Conservation (phyloP, 2,888 invertebrate species). For the Leptinotarsa peninsularis region DNA sequence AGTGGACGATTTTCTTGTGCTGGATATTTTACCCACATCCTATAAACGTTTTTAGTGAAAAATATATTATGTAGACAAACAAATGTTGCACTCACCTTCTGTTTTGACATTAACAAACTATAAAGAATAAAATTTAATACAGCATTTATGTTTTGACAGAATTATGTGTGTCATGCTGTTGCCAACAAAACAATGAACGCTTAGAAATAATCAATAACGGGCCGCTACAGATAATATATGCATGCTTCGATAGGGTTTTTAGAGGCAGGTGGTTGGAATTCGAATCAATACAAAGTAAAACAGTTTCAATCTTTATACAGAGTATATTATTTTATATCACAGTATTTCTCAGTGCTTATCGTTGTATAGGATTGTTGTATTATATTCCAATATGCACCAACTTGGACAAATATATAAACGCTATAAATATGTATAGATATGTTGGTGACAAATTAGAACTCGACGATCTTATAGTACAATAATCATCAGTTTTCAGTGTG, state of each 20-base stretch:
- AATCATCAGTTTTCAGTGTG: constrained; percentile 43
- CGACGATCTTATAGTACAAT: constrained; percentile 44
- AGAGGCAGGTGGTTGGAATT: constrained; percentile 19
- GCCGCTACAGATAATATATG: constrained; percentile 23
- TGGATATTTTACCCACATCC: constrained; percentile 46
- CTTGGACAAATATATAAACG: constrained; percentile 23
- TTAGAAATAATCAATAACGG: constrained; percentile 56
- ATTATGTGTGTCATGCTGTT: constrained; percentile 52
- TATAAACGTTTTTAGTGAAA: constrained; percentile 27
- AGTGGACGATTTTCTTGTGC: constrained; percentile 24
- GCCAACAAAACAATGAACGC: constrained; percentile 46
- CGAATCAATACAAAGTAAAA: constrained; percentile 20
- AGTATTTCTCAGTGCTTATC: constrained; percentile 30
- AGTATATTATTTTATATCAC: constrained; percentile 23
- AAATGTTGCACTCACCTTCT: constrained; percentile 48
- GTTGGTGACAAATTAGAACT: constrained; percentile 2
- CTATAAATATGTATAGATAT: constrained; percentile 2
- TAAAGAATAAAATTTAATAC: constrained; percentile 22
- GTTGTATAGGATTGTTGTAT: constrained; percentile 23
- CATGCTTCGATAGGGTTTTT: not conserved
- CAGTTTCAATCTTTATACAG: constrained; percentile 21
- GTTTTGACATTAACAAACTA: constrained; percentile 52
- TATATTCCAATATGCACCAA: not conserved
- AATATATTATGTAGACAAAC: not conserved
- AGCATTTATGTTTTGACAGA: constrained; percentile 46